phyloP scores from a whole-genome alignment of 2,113 vertebrate species.

The Oreotrochilus melanogaster region DNA sequence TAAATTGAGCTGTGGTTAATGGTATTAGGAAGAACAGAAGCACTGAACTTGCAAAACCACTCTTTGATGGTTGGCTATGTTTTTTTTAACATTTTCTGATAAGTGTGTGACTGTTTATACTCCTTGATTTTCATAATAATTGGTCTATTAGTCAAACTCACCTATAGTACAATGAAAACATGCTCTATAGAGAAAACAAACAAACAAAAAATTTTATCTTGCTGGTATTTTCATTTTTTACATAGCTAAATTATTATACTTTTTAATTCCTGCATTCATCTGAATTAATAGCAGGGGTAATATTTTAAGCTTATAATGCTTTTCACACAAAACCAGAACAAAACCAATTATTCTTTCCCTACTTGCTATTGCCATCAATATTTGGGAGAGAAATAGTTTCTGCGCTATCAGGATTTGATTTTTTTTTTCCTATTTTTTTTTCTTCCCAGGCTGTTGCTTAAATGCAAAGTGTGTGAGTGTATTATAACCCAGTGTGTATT shows the following conservation, averaged over 20 bases:
- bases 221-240: background rate
- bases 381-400: background rate
- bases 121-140: background rate
- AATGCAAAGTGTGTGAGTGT: background rate
- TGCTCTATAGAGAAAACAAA: background rate
- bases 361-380: background rate
- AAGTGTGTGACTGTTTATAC: background rate
- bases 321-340: background rate
- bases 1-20: background rate
- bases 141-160: background rate
- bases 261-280: background rate
- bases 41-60: background rate
- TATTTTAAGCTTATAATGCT: background rate
- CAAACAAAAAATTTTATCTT: background rate
- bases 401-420: background rate
- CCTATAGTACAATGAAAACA: background rate
- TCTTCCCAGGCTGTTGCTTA: background rate
- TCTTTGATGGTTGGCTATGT: background rate
- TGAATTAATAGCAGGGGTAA: background rate
- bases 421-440: too few relatives aligned
- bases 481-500: background rate
- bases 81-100: background rate
- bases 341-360: background rate
- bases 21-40: background rate
- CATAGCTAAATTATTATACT: background rate